Base-by-base conservation (phyloP, 2,797 vertebrate species). In the Glyptemys insculpta region DNA sequence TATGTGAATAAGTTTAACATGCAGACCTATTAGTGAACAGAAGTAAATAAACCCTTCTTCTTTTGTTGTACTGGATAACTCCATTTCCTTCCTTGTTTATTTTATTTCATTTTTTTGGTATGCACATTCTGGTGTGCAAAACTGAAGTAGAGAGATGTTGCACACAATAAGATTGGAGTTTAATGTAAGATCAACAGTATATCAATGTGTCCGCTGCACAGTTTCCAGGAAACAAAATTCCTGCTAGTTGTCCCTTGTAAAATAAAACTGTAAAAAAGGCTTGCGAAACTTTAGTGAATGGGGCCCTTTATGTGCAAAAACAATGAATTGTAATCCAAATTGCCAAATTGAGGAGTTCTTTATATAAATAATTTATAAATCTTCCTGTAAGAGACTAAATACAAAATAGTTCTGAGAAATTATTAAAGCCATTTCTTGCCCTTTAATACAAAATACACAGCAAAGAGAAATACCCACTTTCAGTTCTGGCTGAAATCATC, bases 291-390 rank as follows among this genome's bases (percentile, higher is more conserved):
- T 96, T 87, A 92, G 91, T 91, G 89, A 95, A 96, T 44, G 92
- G 91, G 97, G 94, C 81, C 97, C 97, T 96, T 95, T 93, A 97
- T 98, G 99, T 99, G 98, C 99, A 99, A 99, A 97, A 98, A 96
- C 98, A 98, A 94, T 83, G 97, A 95, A 87, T 89, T 78, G 94
- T 95, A 96, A 97, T 98, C 85, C 94, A 50, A 91, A 96, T 98
- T 86, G 96, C 81, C 91, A 95, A 88, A 90, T 59, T 83, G 92
- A 50, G 85, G 47, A 89, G 92, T 90, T 57, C 57, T 27, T 92
- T 98, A 98, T 98, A 98, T 98, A 98, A 98, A 98, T 98, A 98
- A 98, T 97, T 98, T 98, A 98, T 98, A 97, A 96, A 97, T 95
- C 95, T 98, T 98, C 97, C 97, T 96, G 96, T 97, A 96, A 92